Evolutionary conservation across 2,113 vertebrate species (phyloP), one percentile per base, ranked within the genome.

Genomic region (Rhea americana): DNA sequence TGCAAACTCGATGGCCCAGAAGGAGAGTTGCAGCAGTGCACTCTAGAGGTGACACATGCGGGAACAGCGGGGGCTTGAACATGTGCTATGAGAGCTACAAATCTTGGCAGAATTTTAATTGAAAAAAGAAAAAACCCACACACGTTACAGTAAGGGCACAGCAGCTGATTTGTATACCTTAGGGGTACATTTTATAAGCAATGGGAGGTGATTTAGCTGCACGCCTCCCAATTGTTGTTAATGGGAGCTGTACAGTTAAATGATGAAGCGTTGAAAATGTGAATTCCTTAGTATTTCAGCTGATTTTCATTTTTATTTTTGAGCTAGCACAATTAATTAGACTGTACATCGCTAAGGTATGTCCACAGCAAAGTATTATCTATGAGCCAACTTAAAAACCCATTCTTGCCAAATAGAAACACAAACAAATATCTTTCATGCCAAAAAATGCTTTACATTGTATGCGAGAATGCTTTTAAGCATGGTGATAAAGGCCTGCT

Each of bases 221-320:
- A 7, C 80, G 96, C 96, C 78, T 97, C 96, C 97, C 95, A 93
- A 93, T 95, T 96, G 96, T 94, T 95, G 94, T 96, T 97, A 97
- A 97, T 94, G 88, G 94, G 91, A 97, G 87, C 73, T 53, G 39
- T 59, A 87, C 83, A 95, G 94, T 90, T 93, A 96, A 96, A 96
- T 94, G 94, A 91, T 92, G 53, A 91, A 97, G 93, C 41, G n/a
- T 51, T 95, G 97, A 95, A 97, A 97, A 96, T 74, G 90, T 85
- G 86, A 92, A 95, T 79, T 95, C 94, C 93, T 97, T 97, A 96
- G 95, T 95, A 95, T 93, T 95, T 94, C 85, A 48, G 91, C 95
- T 97, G 96, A 95, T 93, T 98, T 97, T 92, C 97, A 95, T 97
- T 97, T 97, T 96, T 96, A 96, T 97, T 98, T 97, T 97, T 96